Conservation (phyloP, 2,888 invertebrate species). For the Mermis nigrescens region DNA sequence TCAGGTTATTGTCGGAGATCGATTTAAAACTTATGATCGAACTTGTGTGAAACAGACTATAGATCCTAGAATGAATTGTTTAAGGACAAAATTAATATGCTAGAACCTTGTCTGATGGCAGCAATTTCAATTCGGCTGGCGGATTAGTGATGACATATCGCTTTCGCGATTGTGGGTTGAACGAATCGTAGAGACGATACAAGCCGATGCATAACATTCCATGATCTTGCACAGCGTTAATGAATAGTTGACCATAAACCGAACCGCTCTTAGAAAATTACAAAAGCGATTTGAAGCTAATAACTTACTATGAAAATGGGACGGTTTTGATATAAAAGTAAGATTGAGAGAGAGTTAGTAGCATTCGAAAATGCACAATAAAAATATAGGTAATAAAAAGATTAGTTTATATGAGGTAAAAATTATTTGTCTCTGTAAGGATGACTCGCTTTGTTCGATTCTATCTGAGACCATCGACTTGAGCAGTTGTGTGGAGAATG, state of each 20-base stretch:
- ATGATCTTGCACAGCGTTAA: slow-evolving; percentile 75
- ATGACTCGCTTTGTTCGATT: too few species aligned
- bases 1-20: too few species aligned
- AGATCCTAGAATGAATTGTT: too few species aligned
- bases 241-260: slow-evolving; percentile 81
- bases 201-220: slow-evolving; percentile 95
- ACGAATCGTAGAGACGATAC: slow-evolving; percentile 48
- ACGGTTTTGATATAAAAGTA: background rate
- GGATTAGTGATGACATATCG: slow-evolving; percentile 98
- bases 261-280: slow-evolving; percentile 4
- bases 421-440: too few species aligned
- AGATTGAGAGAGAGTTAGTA: too few species aligned
- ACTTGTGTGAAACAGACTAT: too few species aligned
- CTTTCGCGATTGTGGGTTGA: slow-evolving; percentile 56
- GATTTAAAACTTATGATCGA: too few species aligned
- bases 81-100: background rate
- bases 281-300: too few species aligned
- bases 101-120: slow-evolving; percentile 81
- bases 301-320: background rate
- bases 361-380: background rate
- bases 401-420: too few species aligned
- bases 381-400: too few species aligned
- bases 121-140: slow-evolving; percentile 80
- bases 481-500: too few species aligned
- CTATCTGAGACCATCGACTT: too few species aligned